Evolutionary conservation across 37 sponge, comb jelly and placozoan species (phyloP).

Genomic region (Ephydatia muelleri): DNA sequence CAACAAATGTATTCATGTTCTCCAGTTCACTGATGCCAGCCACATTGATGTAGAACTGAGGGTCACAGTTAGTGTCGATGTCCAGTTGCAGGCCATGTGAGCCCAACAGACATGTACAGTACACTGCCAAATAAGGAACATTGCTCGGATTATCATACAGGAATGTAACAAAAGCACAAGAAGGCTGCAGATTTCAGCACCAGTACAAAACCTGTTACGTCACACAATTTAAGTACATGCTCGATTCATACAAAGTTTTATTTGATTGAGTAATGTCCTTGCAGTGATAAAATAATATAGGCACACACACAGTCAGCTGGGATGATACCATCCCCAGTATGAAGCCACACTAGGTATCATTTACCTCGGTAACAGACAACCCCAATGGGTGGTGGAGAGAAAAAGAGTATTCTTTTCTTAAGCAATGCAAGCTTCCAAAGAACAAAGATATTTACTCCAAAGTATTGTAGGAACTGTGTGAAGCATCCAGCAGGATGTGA

Average conservation of each 20-base stretch:
- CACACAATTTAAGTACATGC: too few relatives aligned
- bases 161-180: too few relatives aligned
- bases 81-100: conserved; percentile 36
- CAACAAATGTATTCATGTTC: conserved; percentile 60
- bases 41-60: conserved; percentile 90
- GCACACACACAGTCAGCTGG: neutral
- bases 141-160: too few relatives aligned
- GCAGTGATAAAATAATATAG: conserved; percentile 20
- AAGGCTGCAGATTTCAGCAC: neutral
- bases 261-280: too few relatives aligned
- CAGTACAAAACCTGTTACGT: neutral
- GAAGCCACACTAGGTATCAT: neutral
- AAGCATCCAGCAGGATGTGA: conserved; percentile 72
- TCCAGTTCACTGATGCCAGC: conserved; percentile 74
- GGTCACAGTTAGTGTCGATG: conserved; percentile 61
- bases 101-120: conserved; percentile 76
- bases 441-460: conserved; percentile 83
- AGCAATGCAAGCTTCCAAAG: conserved; percentile 93
- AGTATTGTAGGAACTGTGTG: conserved; percentile 67
- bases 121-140: conserved; percentile 49
- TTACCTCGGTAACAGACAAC: conserved; percentile 72
- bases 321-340: neutral
- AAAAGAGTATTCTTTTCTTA: conserved; percentile 84
- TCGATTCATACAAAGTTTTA: neutral
- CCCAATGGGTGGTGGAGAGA: conserved; percentile 93